Base-by-base conservation (phyloP, 2,888 invertebrate genomes). In the Drosophila crucigera region DNA sequence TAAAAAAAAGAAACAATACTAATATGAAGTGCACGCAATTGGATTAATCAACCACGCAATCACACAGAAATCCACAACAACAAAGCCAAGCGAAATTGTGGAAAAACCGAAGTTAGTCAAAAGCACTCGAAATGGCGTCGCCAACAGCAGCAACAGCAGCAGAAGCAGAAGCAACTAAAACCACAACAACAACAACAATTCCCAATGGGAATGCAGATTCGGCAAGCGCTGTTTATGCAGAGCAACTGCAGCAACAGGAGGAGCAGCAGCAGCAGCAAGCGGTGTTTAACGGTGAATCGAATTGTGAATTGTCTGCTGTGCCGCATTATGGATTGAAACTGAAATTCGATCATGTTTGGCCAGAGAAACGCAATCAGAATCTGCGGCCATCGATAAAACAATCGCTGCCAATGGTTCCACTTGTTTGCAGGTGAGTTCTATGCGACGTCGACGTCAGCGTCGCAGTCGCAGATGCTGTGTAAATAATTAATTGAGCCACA, bases 321-420 rank as follows among this genome's bases (percentile, higher is more conserved):
- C 95, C 97, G 22, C 94, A 95, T 73, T 95, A 95, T 91, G 97
- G 97, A 16, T 94, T 97, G 78, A 97, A 96, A 92, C 94, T 97
- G n/a, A 94, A 94, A 80, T 94, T 97, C 81, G 95, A 97, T 92
- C 96, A 97, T 94, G 94, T 95, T 78, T 97, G 95, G 94, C 96
- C 96, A 1, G 95, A 97, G 89, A 95, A 95, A 92, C 95, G 96
- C 92, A 95, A 95, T 80, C 97, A 96, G 91, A 94, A 94, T 79
- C 93, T 95, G 47, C 94, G 94, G 74, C 96, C 97, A 11, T 94
- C 95, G 76, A 93, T 96, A 14, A 94, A 94, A 82, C 97, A 97
- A 94, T 94, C 97, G 63, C 94, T 96, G 83, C 95, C 95, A 30
- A 94, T 97, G 91, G 93, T 97, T 89, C 96, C 96, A 7, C 92